Evolutionary conservation across 2,113 vertebrate genomes (phyloP), one percentile per base, ranked within the genome.

Genomic region (Lagopus muta): DNA sequence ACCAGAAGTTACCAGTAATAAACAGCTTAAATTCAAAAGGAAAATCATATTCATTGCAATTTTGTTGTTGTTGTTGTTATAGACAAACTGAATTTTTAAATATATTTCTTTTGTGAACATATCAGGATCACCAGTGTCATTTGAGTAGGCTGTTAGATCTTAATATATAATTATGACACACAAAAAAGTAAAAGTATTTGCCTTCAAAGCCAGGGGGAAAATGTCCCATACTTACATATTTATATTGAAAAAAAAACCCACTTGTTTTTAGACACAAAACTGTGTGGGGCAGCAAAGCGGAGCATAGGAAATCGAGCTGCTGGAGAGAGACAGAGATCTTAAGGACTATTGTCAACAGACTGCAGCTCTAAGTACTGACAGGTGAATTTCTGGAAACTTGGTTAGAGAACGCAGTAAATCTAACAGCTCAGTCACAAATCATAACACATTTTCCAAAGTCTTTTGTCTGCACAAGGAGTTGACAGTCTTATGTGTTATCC

Each of bases 231-330:
- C 52, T 86, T 64, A 22, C 22, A 64, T 76, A 88, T 24, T 42
- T 22, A 62, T n/a, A 57, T 5, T 14, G 20, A 20, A 75, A 65
- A 42, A 52, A 11, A 15, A 20, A 7, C 15, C 0, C 30, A 36
- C 40, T 91, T 75, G 13, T 62, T 74, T 5, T 0, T 38, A 86
- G 82, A 67, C 45, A 73, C 13, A 91, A 65, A 69, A 36, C 34
- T 72, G 94, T 87, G 58, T 87, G 95, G 88, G 92, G 67, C 91
- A 97, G n/a, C 50, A 88, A 96, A 93, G 25, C 72, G 76, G 91
- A 79, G 55, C 92, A 74, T 1, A 72, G 57, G 5, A 67, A 86
- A 52, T 9, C 54, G 74, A 89, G 71, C 15, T 78, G 55, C 52
- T 45, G 42, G 52, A 78, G 28, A 72, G 25, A 58, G 13, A 70